phyloP scores from a whole-genome alignment of 2,797 vertebrate species.

The Eutrigla gurnardus region DNA sequence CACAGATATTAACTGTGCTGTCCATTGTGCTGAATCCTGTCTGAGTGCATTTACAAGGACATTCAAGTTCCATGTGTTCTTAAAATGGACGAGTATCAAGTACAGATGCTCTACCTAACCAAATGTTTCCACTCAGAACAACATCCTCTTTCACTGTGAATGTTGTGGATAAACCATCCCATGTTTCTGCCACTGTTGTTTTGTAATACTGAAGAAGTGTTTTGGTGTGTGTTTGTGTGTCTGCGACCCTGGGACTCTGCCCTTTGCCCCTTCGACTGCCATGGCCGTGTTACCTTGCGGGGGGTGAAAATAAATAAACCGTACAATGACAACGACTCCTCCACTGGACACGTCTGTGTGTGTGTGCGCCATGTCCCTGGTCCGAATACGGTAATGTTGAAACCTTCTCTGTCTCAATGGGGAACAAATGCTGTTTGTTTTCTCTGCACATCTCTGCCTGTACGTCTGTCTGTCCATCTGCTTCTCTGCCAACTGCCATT shows the following conservation, averaged over 20 bases:
- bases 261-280: constrained; percentile 87
- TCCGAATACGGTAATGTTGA: constrained; percentile 80
- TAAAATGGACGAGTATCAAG: not conserved
- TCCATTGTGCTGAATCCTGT: constrained; percentile 4
- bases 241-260: constrained; percentile 86
- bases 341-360: constrained; percentile 70
- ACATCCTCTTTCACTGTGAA: not conserved
- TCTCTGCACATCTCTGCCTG: constrained; percentile 44
- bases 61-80: not conserved
- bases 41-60: not conserved
- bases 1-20: not conserved
- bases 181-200: constrained; percentile 19
- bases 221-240: constrained; percentile 89
- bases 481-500: constrained; percentile 22
- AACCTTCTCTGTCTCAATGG: constrained; percentile 70
- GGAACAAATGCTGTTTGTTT: constrained; percentile 70
- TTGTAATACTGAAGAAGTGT: constrained; percentile 99
- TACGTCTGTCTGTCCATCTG: constrained; percentile 42
- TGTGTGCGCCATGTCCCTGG: constrained; percentile 86
- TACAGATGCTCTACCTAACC: not conserved
- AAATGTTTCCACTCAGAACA: not conserved
- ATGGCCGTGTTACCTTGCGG: constrained; percentile 83
- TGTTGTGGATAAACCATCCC: no score
- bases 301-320: constrained; percentile 68
- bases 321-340: constrained; percentile 80